phyloP scores from a whole-genome alignment of 1,140 invertebrate genomes.

The Calliphora vicina region DNA sequence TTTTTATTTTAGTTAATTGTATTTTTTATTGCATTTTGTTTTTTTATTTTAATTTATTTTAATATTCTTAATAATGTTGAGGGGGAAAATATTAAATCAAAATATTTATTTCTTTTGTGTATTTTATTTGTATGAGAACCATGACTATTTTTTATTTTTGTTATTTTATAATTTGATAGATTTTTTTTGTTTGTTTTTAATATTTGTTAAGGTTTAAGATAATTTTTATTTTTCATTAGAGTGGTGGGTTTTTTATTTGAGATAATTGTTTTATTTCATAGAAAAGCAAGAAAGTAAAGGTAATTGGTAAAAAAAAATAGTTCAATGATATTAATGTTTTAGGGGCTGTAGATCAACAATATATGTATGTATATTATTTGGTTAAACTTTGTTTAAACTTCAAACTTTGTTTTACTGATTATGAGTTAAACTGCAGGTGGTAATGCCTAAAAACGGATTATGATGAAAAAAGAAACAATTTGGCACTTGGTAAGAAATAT shows the following conservation, averaged over 20 bases:
- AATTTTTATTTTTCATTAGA: background rate
- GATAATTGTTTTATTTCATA: background rate
- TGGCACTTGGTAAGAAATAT: too few relatives aligned
- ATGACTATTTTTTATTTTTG: background rate
- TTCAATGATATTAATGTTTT: too few relatives aligned
- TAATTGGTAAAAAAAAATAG: background rate
- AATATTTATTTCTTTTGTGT: background rate
- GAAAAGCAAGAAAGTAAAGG: background rate
- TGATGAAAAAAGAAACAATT: too few relatives aligned
- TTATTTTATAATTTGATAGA: background rate
- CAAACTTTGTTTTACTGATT: too few relatives aligned
- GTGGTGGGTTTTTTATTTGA: background rate
- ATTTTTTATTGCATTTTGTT: background rate
- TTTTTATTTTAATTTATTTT: background rate
- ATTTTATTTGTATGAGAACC: conserved; percentile 8
- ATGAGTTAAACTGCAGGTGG: too few relatives aligned
- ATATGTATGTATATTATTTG: too few relatives aligned
- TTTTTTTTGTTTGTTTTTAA: background rate
- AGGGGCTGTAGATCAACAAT: too few relatives aligned
- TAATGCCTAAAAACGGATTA: too few relatives aligned
- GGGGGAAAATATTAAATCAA: background rate
- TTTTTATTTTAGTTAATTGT: background rate
- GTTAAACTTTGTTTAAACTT: too few relatives aligned
- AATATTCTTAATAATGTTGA: background rate
- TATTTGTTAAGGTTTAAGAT: background rate